Percentiles rank a stretch among this genome's conserved stretches.
Conservation (phyloP, 2,797 vertebrate species). For the Delichon dasypus region DNA sequence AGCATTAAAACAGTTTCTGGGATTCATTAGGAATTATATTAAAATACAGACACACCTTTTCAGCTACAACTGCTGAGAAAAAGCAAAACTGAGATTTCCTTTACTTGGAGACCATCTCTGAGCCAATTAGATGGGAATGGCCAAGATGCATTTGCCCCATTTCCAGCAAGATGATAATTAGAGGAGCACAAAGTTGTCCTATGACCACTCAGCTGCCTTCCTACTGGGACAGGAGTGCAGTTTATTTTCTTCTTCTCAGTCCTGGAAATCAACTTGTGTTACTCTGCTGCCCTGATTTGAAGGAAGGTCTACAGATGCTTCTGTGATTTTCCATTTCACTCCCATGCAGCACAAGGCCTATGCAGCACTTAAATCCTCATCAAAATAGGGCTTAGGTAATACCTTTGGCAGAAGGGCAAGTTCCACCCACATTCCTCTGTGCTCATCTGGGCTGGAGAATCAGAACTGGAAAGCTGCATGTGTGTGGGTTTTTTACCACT, state of each 20-base stretch:
- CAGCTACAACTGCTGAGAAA: background rate
- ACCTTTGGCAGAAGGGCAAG: slow-evolving; percentile 50
- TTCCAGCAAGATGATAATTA: background rate
- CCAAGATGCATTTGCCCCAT: background rate
- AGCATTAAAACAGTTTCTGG: slow-evolving; percentile 41
- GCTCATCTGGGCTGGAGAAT: slow-evolving; percentile 49
- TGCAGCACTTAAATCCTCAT: slow-evolving; percentile 41
- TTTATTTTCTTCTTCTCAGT: background rate
- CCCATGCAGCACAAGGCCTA: background rate
- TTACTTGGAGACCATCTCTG: background rate
- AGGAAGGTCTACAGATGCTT: background rate
- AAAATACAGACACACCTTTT: slow-evolving; percentile 27
- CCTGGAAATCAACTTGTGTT: background rate
- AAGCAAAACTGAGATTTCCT: background rate
- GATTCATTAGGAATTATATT: slow-evolving; percentile 13
- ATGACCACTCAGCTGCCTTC: background rate
- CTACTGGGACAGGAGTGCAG: background rate
- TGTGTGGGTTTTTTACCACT: background rate
- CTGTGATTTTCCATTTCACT: slow-evolving; percentile 50
- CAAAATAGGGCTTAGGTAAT: slow-evolving; percentile 61
- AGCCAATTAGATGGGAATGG: background rate
- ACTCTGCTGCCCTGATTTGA: background rate
- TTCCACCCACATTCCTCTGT: slow-evolving; percentile 66
- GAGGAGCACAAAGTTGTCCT: background rate
- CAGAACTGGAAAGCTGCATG: background rate